Evolutionary conservation across 2,888 invertebrate genomes (phyloP).

Genomic region (Tuta absoluta): DNA sequence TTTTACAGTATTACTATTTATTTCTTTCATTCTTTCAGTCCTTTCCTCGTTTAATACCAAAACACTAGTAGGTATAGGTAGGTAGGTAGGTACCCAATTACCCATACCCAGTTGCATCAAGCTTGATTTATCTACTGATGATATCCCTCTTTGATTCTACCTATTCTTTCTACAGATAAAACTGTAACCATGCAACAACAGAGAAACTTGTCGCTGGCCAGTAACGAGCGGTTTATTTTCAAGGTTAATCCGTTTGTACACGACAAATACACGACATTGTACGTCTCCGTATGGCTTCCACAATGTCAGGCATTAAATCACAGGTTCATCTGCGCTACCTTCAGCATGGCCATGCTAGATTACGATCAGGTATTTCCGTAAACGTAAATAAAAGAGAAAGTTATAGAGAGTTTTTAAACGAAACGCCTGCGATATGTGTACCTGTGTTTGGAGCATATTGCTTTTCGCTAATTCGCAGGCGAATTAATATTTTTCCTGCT

Average conservation of each 20-base stretch:
- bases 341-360: slow-evolving; percentile 13
- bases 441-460: neutral
- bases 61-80: no score
- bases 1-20: neutral
- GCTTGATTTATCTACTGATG: no score
- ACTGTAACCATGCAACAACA: neutral
- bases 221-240: slow-evolving; percentile 43
- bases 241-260: slow-evolving; percentile 34
- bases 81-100: no score
- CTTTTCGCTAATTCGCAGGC: no score
- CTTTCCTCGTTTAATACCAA: no score
- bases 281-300: slow-evolving; percentile 25
- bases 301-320: slow-evolving; percentile 31
- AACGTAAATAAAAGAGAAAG: neutral
- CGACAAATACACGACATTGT: slow-evolving; percentile 32
- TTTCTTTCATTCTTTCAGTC: neutral
- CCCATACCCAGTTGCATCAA: no score
- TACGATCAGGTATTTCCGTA: neutral
- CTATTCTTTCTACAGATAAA: no score
- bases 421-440: neutral
- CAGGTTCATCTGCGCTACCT: slow-evolving; percentile 19
- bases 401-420: neutral
- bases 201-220: slow-evolving; percentile 29
- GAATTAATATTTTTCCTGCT: no score
- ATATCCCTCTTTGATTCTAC: no score